Base-by-base conservation (phyloP, 92 coral and sea anemone genomes). In the Epizoanthus ramosus region DNA sequence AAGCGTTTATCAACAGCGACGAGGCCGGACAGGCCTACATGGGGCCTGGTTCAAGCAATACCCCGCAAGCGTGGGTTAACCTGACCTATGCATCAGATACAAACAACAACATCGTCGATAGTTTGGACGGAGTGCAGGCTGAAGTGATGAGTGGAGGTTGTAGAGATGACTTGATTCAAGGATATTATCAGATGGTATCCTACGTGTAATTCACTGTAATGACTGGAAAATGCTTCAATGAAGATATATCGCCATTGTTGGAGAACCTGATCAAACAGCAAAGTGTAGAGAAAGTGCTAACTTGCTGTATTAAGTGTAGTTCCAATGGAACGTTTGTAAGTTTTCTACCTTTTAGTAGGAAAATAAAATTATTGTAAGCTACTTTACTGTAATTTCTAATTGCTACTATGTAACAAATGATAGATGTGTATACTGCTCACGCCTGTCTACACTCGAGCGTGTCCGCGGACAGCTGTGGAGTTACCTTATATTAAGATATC, bases 301-400 rank as follows among this genome's bases (percentile, higher is more conserved):
- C 65, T 57, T 33, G 45, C 59, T 75, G 65, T 57, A 17, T 28
- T 24, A 57, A 75, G 45, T 28, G 80, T 75, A 75, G 80, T 75
- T 75, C 80, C 68, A 33, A 18, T 56, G 68, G 80, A 75, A 75
- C 80, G 9, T 33, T 4, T 56, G 50, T 75, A 75, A 56, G 80
- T 75, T 75, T 57, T 75, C 80, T 75, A 75, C 47, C 33, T 75
- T 75, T 75, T 24, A 57, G 39, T 57, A 75, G 80, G 59, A 74
- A 57, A 52, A 73, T 73, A 73, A 73, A 52, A 67, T 39, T 50
- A 25, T 28, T 24, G 41, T 21, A 24, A 13, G 31, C 37, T 39
- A 39, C 5, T 16, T 28, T 39, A 9, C 57, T 18, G 16, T 6
- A 3, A 35, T 25, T 18, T 71, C 33, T 53, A 13, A 43, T 43